Conservation (phyloP, 2,888 invertebrate genomes). For the Heliconius aoede region DNA sequence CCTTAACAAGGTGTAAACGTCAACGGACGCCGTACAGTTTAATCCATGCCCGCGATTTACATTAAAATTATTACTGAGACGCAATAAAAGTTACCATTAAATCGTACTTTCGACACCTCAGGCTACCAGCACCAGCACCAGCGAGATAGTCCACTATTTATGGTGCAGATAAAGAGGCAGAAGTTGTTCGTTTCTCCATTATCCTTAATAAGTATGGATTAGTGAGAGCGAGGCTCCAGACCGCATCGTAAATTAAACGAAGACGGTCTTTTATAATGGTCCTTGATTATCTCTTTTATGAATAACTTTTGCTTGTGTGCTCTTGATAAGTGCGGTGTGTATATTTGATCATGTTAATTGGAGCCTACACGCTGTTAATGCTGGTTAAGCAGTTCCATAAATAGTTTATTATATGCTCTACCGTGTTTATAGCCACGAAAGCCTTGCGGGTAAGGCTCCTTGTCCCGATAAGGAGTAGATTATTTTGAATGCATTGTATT, state of each 20-base stretch:
- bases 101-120: slow-evolving; percentile 71
- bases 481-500: slow-evolving; percentile 25
- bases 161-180: slow-evolving; percentile 75
- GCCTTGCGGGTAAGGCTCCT: slow-evolving; percentile 28
- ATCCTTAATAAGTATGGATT: slow-evolving; percentile 83
- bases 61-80: slow-evolving; percentile 60
- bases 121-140: slow-evolving; percentile 63
- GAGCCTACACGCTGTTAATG: slow-evolving; percentile 54
- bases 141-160: slow-evolving; percentile 72
- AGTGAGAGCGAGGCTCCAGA: slow-evolving; percentile 70
- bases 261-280: slow-evolving; percentile 73
- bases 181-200: slow-evolving; percentile 80
- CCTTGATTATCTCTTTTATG: slow-evolving; percentile 73
- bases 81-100: slow-evolving; percentile 68
- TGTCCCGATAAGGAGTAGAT: slow-evolving; percentile 30
- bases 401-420: slow-evolving; percentile 52
- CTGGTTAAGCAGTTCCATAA: slow-evolving; percentile 50
- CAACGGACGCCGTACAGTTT: slow-evolving; percentile 49
- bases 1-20: slow-evolving; percentile 55
- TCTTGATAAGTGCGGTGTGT: slow-evolving; percentile 74
- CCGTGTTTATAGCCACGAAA: slow-evolving; percentile 42
- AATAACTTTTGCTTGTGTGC: slow-evolving; percentile 64
- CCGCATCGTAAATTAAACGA: slow-evolving; percentile 72
- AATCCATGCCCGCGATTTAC: slow-evolving; percentile 53
- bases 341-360: slow-evolving; percentile 70